Conservation (phyloP, 2,888 invertebrate genomes). For the Dyspetes luteomarginatus region DNA sequence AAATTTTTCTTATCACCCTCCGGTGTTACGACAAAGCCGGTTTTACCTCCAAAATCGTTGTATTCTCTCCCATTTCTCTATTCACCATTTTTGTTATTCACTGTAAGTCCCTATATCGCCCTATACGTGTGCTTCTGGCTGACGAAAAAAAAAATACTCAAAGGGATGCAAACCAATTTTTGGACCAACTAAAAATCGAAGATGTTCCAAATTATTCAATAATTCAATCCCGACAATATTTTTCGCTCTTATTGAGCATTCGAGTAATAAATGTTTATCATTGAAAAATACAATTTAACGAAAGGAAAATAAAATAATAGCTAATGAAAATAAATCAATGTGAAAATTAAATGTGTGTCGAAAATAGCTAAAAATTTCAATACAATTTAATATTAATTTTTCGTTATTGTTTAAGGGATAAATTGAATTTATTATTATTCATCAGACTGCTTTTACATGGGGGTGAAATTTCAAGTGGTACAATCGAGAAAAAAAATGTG, state of each 20-base stretch:
- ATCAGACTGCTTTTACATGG: not conserved
- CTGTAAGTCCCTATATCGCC: not conserved
- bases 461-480: not conserved
- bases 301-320: no score
- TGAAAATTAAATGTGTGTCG: no score
- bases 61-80: slow-evolving; percentile 16
- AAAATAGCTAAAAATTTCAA: no score
- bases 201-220: not conserved
- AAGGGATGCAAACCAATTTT: not conserved
- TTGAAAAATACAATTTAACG: no score
- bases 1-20: slow-evolving; percentile 71
- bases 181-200: not conserved
- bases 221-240: not conserved
- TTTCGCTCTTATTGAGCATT: no score
- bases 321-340: no score
- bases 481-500: not conserved
- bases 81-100: slow-evolving; percentile 29
- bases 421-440: no score
- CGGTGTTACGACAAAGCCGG: slow-evolving; percentile 70
- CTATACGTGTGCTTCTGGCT: not conserved
- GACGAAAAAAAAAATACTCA: not conserved
- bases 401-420: no score
- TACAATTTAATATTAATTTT: no score
- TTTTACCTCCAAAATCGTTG: slow-evolving; percentile 68
- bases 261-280: no score